phyloP scores from a whole-genome alignment of 2,888 invertebrate genomes.

The Eugnorisma glareosa region DNA sequence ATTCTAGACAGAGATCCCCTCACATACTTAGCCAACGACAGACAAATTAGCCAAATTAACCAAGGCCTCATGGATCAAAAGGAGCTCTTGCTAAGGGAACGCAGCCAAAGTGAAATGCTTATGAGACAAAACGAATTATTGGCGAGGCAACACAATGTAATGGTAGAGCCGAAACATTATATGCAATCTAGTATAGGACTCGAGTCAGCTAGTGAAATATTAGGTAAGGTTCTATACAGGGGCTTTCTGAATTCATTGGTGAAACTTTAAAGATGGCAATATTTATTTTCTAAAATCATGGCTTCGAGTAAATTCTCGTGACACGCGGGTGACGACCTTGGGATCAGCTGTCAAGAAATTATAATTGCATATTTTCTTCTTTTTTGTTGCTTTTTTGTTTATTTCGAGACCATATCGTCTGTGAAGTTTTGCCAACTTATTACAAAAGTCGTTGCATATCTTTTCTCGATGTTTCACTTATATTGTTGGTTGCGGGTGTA shows the following conservation, averaged over 20 bases:
- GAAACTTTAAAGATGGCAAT: constrained; percentile 19
- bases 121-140: constrained; percentile 86
- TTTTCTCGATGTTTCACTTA: constrained; percentile 42
- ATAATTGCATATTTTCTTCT: not conserved
- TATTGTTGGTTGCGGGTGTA: constrained; percentile 48
- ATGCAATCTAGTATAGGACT: constrained; percentile 86
- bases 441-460: constrained; percentile 15
- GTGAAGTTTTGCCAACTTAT: constrained; percentile 24
- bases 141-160: constrained; percentile 81
- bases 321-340: too few species aligned
- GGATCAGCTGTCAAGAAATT: constrained; percentile 6
- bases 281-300: not conserved
- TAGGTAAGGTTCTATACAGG: constrained; percentile 78
- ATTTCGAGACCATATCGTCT: not conserved
- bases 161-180: constrained; percentile 85
- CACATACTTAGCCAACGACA: constrained; percentile 83
- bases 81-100: constrained; percentile 81
- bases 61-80: constrained; percentile 84
- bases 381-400: not conserved
- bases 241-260: constrained; percentile 27
- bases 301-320: not conserved
- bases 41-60: constrained; percentile 85
- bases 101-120: constrained; percentile 82
- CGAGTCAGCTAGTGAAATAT: constrained; percentile 88
- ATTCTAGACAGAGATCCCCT: constrained; percentile 75